These are phyloP conservation scores for Platycheirus albimanus DNA, from an alignment of 2,888 invertebrate species.

Conservation along the genomic window DNA sequence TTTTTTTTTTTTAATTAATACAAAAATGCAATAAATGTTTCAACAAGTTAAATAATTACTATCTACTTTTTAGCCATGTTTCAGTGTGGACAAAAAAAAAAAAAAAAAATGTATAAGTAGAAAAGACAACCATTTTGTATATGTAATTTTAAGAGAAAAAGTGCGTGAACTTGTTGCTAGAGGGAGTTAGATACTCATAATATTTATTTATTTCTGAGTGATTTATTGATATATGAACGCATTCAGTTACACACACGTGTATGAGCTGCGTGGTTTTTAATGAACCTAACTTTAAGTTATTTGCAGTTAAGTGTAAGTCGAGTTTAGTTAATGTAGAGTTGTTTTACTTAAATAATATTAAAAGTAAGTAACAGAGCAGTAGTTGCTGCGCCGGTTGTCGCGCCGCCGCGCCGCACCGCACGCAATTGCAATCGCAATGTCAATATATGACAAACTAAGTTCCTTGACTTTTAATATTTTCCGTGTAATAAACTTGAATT, in stretches of 20 bases:
- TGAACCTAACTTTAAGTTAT: constrained; percentile 30
- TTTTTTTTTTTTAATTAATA: constrained; percentile 15
- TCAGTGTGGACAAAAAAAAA: constrained; percentile 38
- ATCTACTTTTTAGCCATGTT: constrained; percentile 26
- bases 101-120: constrained; percentile 25
- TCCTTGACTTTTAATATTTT: constrained; percentile 67
- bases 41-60: constrained; percentile 54
- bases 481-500: constrained; percentile 44
- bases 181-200: constrained; percentile 20
- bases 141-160: not conserved
- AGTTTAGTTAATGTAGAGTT: constrained; percentile 9
- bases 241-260: not conserved
- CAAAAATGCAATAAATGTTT: constrained; percentile 50
- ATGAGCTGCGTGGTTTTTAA: constrained; percentile 14
- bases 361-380: no score
- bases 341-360: not conserved
- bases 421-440: constrained; percentile 41
- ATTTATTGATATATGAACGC: constrained; percentile 55
- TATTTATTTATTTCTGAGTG: constrained; percentile 38
- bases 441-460: constrained; percentile 66
- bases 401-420: constrained; percentile 3
- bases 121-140: not conserved
- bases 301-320: constrained; percentile 13
- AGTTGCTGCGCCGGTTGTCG: no score
- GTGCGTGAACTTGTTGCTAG: constrained; percentile 4